Base-by-base conservation (phyloP, 2,113 vertebrate species). In the Okapia johnstoni region DNA sequence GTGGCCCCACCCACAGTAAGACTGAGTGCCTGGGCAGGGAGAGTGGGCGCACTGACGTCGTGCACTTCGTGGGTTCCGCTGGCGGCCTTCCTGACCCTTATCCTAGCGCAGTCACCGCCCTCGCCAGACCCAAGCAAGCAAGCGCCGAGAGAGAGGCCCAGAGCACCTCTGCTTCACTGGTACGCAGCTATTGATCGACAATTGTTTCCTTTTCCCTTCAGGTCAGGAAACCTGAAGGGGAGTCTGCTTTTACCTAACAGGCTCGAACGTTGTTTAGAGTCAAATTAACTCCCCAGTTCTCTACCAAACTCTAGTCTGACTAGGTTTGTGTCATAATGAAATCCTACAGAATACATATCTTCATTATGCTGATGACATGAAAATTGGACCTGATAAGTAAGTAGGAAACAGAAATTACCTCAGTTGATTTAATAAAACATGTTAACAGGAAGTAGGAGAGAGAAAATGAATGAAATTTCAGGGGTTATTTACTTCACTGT, bases 21-120 rank as follows among this genome's bases (percentile, higher is more conserved):
- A 99, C 99, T 2, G 98, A 99, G 15, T 98, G 99, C 90, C 79
- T 98, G 46, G 99, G 97, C 89, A 98, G 98, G 99, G 99, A 88
- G 99, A 99, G 60, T 99, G 98, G 1, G 99, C 61, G 98, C 99
- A 4, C 98, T 98, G 79, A 99, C 70, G 7, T 73, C 21, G 7
- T 14, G 23, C 23, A 43, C 70, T 26, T 14, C 26, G 33, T 40
- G 70, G 40, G 23, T n/a, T 70, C 9, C 6, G 1, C n/a, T 9
- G 9, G 7, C 23, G 26, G 0, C 36, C 52, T 7, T 63, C 58
- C 3, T 6, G 6, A 63, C 7, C 57, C 0, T 48, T 26, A 26
- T 33, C 4, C 46, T 76, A 30, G 23, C 40, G 2, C 19, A 17
- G 25, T 23, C 33, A n/a, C 1, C 2, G 2, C 7, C 61, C 46